Base-by-base conservation (phyloP, 2,113 vertebrate genomes). In the Brachyistius frenatus region DNA sequence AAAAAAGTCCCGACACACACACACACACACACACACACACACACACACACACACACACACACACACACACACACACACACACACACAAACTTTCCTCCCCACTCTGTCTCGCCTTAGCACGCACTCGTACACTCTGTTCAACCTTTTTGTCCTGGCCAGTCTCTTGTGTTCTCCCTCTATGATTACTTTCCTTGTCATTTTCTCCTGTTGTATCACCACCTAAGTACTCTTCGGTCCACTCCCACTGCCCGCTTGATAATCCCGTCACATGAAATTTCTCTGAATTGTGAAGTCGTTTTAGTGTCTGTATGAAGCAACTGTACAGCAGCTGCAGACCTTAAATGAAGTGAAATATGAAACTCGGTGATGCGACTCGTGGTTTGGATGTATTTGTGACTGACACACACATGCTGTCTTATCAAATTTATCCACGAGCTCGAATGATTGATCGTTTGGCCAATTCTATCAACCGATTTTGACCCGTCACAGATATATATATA, bases 101-200 rank as follows among this genome's bases (percentile, higher is more conserved):
- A 33, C 13, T 66, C 47, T 13, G 11, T 7, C 71, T 47, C 13
- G 15, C 8, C 47, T 31, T 44, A 39, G 13, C 76, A 39, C 71
- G 61, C 41, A 49, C 36, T 50, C 65, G 37, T 23, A 58, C 69
- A 67, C 68, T 65, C 64, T 46, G 72, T 16, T 33, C 52, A 56
- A 65, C 66, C 58, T 77, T 84, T 77, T 64, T 52, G 23, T 58
- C n/a, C 35, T 39, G 5, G 15, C n/a, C 31, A 2, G 32, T 66
- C n/a, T 52, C 23, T 33, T 32, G 4, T 60, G 16, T 62, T 73
- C 31, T 56, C 32, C 50, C 39, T 32, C 62, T 63, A 2, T 83
- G n/a, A 81, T 78, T 71, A 58, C 52, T 62, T 5, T 35, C 13
- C 33, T 65, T 58, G 54, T 56, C 37, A 70, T 81, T 76, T 74